Conservation (phyloP, 2,888 invertebrate genomes). For the Aphidius colemani region DNA sequence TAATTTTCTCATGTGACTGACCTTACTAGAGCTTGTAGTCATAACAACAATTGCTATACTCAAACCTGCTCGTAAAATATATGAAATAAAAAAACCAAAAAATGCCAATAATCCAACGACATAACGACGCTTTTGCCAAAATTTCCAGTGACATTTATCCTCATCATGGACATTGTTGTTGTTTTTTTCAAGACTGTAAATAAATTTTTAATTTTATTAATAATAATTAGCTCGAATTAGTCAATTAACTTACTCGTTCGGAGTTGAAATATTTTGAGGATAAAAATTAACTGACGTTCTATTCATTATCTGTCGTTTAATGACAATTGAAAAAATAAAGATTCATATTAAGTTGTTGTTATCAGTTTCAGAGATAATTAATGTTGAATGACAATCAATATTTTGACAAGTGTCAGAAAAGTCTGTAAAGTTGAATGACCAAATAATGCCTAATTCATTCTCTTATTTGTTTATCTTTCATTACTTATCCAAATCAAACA, state of each 20-base stretch:
- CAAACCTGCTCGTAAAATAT: constrained; percentile 82
- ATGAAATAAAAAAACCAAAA: constrained; percentile 84
- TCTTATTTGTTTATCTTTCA: too few relatives aligned
- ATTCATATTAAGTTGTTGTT: too few relatives aligned
- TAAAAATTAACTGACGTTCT: neutral
- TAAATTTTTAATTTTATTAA: neutral
- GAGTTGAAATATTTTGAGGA: neutral
- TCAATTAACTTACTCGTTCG: neutral
- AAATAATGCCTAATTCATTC: too few relatives aligned
- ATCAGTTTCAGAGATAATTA: too few relatives aligned
- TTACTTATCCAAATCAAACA: too few relatives aligned
- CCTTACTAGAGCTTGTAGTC: constrained; percentile 71
- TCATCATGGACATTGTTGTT: constrained; percentile 31
- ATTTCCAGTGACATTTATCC: constrained; percentile 65
- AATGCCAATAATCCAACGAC: constrained; percentile 79
- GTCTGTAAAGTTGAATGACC: too few relatives aligned
- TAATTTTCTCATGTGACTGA: neutral
- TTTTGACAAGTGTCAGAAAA: too few relatives aligned
- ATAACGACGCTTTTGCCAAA: constrained; percentile 76
- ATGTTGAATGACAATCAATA: too few relatives aligned
- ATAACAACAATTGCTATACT: constrained; percentile 95
- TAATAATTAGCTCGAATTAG: neutral
- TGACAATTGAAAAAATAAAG: too few relatives aligned
- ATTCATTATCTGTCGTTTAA: neutral
- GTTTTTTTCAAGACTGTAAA: neutral